Evolutionary conservation across 1,140 invertebrate genomes (phyloP), one percentile per base, ranked within the genome.

Genomic region (Hylyphantes graminicola): DNA sequence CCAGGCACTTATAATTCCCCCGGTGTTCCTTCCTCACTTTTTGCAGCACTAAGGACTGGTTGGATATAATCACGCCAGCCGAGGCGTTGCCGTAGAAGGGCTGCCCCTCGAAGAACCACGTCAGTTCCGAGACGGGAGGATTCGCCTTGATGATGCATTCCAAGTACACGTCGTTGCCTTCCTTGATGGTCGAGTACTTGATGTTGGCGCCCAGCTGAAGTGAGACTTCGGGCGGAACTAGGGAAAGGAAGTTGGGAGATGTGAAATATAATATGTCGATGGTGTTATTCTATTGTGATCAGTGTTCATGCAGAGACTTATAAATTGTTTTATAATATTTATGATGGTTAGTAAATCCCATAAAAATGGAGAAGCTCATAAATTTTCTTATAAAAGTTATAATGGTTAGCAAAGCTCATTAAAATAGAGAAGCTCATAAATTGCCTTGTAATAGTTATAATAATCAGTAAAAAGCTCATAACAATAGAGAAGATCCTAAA

Each of bases 141-240:
- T 96, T 96, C 78, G 95, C 93, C 88, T 93, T 92, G 82, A 96
- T 94, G 89, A 94, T 93, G 90, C 96, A 97, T 90, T 95, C 95
- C 89, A 96, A 96, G 89, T 96, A 96, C 76, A 96, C 95, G 90
- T 96, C 95, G 88, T 96, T 94, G 55, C 94, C 95, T 90, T 96
- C 87, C 55, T 72, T 74, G 74, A 87, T 95, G 35, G 73, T 67
- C 9, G 77, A 72, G 48, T 79, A 77, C 54, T 85, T 86, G 50
- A 80, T 81, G 48, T 75, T 86, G 11, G 77, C 68, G 61, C 86
- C 83, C 8, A 86, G 61, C 35, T 70, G 51, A 11, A 86, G 61
- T 3, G 83, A 77, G n/a, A 86, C 64, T 76, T 86, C 61, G 55
- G 86, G 86, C 21, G 72, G 10, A 79, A 79, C 86, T 86, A 35